Evolutionary conservation across 2,113 vertebrate genomes (phyloP).

Genomic region (Smithornis capensis): DNA sequence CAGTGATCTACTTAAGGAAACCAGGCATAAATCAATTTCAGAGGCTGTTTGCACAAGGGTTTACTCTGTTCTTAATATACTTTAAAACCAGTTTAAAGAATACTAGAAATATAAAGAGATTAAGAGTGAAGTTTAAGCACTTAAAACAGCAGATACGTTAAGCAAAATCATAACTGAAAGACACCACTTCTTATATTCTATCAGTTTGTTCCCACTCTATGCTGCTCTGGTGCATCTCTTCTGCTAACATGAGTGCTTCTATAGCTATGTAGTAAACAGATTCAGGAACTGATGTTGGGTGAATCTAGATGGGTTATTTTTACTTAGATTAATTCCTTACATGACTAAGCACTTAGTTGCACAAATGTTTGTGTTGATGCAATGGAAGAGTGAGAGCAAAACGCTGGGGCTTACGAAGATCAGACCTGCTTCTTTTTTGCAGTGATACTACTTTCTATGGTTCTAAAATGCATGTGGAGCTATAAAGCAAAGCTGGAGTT

Average conservation of each 20-base stretch:
- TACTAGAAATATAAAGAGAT: background rate
- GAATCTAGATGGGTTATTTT: background rate
- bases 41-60: background rate
- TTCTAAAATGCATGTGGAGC: background rate
- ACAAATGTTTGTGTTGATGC: background rate
- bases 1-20: background rate
- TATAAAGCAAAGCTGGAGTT: background rate
- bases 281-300: background rate
- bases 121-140: background rate
- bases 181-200: rapidly evolving
- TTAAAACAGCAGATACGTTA: background rate
- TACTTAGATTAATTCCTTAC: background rate
- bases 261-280: background rate
- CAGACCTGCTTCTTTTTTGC: background rate
- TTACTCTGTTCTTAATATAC: background rate
- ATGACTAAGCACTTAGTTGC: background rate
- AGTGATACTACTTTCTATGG: background rate
- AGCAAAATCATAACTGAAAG: background rate
- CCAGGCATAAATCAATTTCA: background rate
- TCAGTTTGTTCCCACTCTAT: background rate
- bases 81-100: background rate
- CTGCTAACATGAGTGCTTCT: background rate
- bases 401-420: background rate
- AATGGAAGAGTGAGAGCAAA: background rate
- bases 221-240: background rate